Conservation (phyloP, 1,140 invertebrate genomes). For the Dolichoris vasculosae region DNA sequence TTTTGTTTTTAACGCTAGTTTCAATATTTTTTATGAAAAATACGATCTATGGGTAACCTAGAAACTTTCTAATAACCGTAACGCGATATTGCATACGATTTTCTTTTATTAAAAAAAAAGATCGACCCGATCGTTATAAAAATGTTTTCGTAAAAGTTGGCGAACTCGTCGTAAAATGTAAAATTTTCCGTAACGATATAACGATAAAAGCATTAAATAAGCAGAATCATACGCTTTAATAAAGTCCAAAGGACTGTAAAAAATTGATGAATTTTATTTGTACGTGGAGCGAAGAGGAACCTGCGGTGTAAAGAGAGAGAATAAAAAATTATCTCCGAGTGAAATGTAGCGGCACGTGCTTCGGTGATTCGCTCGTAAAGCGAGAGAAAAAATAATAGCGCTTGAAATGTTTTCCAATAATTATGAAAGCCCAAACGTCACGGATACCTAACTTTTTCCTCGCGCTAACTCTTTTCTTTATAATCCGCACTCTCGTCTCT, state of each 20-base stretch:
- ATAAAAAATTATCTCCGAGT: neutral
- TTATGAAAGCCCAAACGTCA: constrained; percentile 50
- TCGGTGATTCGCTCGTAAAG: neutral
- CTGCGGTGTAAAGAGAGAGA: neutral
- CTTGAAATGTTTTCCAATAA: constrained; percentile 54
- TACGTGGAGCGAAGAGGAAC: constrained; percentile 10
- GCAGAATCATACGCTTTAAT: neutral
- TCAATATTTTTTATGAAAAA: no score
- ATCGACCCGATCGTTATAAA: no score
- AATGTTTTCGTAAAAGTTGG: no score
- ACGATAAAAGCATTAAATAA: neutral
- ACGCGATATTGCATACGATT: no score
- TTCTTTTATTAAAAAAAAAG: no score
- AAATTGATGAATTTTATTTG: constrained; percentile 25
- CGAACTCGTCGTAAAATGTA: no score
- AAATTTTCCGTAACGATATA: no score
- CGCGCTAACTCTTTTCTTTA: neutral
- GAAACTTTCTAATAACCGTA: no score
- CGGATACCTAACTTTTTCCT: neutral
- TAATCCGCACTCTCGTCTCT: neutral
- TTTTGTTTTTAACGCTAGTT: no score
- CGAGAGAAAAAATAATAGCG: constrained; percentile 40
- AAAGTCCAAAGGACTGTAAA: neutral
- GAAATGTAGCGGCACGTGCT: no score
- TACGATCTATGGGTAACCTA: no score